phyloP scores from a whole-genome alignment of 2,113 vertebrate genomes.

The Aegotheles bennettii region DNA sequence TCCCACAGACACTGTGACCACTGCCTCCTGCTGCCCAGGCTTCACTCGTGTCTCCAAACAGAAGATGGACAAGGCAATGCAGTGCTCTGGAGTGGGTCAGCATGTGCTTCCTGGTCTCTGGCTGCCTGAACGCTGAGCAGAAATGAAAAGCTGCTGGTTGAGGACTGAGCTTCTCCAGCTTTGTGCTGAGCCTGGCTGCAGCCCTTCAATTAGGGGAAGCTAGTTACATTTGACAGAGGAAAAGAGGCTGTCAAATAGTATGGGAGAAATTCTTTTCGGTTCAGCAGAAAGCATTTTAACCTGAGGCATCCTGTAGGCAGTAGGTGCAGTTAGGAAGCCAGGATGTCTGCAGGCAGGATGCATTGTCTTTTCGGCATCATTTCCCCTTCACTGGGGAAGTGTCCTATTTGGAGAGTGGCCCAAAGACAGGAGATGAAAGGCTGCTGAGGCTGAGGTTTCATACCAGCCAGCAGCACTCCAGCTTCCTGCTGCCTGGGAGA shows the following conservation, averaged over 20 bases:
- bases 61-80: accelerated
- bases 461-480: neutral
- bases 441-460: neutral
- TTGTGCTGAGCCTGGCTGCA: neutral
- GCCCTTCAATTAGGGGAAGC: constrained; percentile 2
- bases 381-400: neutral
- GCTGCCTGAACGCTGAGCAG: neutral
- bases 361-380: neutral
- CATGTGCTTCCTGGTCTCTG: neutral
- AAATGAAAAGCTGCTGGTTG: neutral
- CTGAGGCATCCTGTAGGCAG: neutral
- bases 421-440: neutral
- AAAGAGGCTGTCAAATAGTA: neutral
- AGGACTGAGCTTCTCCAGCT: neutral
- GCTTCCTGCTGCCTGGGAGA: neutral
- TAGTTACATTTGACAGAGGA: neutral
- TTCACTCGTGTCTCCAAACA: neutral
- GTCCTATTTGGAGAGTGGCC: neutral
- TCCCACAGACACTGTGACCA: accelerated
- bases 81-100: neutral
- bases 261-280: neutral
- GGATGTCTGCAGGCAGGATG: neutral
- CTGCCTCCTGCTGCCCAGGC: neutral
- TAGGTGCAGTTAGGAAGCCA: neutral
- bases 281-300: constrained; percentile 6